Conservation (phyloP, 2,113 vertebrate species). For the Sylvietta virens region DNA sequence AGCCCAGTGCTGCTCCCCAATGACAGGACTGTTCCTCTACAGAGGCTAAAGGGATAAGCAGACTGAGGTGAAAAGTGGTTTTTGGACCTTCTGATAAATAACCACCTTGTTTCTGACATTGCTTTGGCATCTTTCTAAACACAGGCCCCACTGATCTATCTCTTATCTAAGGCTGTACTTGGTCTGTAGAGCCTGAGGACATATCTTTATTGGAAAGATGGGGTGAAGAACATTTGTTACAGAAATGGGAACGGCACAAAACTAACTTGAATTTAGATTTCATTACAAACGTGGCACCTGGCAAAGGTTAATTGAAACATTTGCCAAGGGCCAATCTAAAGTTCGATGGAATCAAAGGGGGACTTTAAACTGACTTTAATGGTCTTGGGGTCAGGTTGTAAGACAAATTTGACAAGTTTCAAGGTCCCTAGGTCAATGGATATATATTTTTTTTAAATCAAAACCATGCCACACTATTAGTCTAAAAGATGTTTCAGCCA, state of each 20-base stretch:
- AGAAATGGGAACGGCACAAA: not conserved
- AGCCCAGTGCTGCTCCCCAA: not conserved
- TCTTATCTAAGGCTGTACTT: not conserved
- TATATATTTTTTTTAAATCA: not conserved
- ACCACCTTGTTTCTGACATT: not conserved
- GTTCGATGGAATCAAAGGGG: not conserved
- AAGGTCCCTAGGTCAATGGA: constrained; percentile 10
- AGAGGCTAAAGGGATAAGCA: not conserved
- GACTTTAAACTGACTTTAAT: not conserved
- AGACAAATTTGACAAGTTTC: constrained; percentile 28
- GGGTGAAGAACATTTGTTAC: not conserved
- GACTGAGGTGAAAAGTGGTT: not conserved
- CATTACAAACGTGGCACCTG: constrained; percentile 2
- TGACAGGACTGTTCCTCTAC: not conserved
- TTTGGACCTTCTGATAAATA: not conserved
- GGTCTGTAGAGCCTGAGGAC: not conserved
- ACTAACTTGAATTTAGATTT: constrained; percentile 30
- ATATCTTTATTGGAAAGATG: not conserved
- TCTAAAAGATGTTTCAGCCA: constrained; percentile 1
- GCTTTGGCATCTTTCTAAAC: not conserved
- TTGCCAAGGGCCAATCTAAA: constrained; percentile 9
- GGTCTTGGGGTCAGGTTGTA: not conserved
- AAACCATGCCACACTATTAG: not conserved
- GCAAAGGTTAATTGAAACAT: constrained; percentile 47
- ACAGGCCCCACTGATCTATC: not conserved